Base-by-base conservation (phyloP, 2,113 vertebrate species). In the Hiodon tergisus region DNA sequence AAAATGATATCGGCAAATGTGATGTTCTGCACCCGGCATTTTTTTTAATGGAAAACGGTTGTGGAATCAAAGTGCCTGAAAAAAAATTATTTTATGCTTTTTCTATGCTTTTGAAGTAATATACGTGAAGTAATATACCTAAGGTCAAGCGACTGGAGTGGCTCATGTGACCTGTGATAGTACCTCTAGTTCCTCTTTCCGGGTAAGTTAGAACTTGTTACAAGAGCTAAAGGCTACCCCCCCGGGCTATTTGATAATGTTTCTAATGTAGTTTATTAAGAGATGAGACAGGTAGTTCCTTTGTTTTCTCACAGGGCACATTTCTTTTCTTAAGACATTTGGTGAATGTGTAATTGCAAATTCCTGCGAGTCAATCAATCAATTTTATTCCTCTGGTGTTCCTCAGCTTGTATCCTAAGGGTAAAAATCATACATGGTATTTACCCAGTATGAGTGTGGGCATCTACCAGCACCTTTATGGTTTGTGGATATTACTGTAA, bases 401-500 rank as follows among this genome's bases (percentile, higher is more conserved):
- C 14, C 46, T 47, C 57, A 9, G 50, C 46, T 74, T 17, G 47
- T 53, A 67, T 51, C 63, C 73, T 67, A 65, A 13, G 62, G 70
- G 55, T 52, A 13, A 51, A 16, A 61, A 50, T 13, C 10, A n/a
- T 72, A 72, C 46, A 13, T 68, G 63, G 67, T 76, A n/a, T 63
- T 76, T 81, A 76, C 61, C 72, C 54, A 76, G 53, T 81, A 79
- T 66, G 31, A 4, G 0, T 57, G 69, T 71, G 59, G 53, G 48
- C 54, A 62, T 11, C 51, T 76, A 17, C 17, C 11, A 47, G 66
- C 14, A 6, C 48, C 54, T 70, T 73, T 47, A 47, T 57, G 9
- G 74, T 65, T 67, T 69, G 55, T 48, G 68, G 81, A 79, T 78
- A 76, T 54, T 65, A 68, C 11, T 71, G 81, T 81, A 81, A 81